These are phyloP conservation scores for Zele albiditarsus DNA, from an alignment of 2,888 invertebrate species.

Conservation along the genomic window DNA sequence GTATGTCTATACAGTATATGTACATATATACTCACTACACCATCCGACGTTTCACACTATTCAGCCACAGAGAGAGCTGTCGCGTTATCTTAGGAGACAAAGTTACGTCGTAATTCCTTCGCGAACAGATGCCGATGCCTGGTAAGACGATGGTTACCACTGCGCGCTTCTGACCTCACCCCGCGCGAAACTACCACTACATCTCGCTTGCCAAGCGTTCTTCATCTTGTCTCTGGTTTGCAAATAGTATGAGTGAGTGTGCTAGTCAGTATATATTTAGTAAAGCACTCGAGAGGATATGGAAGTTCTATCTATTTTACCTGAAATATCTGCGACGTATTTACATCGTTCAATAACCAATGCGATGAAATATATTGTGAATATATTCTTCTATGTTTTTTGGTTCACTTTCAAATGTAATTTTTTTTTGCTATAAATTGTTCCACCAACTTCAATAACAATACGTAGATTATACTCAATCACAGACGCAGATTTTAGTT, in stretches of 20 bases:
- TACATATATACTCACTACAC: constrained; percentile 40
- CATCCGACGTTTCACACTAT: constrained; percentile 56
- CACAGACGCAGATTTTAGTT: too few species aligned
- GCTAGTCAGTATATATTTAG: background rate
- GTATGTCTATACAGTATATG: constrained; percentile 30
- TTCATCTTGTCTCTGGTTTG: constrained; percentile 20
- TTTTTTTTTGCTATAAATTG: too few species aligned
- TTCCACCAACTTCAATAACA: too few species aligned
- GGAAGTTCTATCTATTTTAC: background rate
- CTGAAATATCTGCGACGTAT: background rate
- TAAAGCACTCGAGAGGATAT: background rate
- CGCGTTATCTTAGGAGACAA: constrained; percentile 70
- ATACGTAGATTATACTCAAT: too few species aligned
- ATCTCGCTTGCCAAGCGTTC: constrained; percentile 6
- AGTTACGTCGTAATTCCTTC: constrained; percentile 72
- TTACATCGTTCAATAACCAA: background rate
- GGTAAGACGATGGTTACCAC: constrained; percentile 61
- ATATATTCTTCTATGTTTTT: too few species aligned
- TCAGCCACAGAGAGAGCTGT: constrained; percentile 64
- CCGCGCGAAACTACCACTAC: constrained; percentile 4
- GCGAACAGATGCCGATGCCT: constrained; percentile 71
- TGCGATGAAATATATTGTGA: background rate
- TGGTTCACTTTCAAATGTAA: too few species aligned
- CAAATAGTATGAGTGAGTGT: constrained; percentile 19
- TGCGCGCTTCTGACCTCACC: constrained; percentile 35